phyloP scores from a whole-genome alignment of 2,888 invertebrate genomes.

The Scaptomyza caliginosa region DNA sequence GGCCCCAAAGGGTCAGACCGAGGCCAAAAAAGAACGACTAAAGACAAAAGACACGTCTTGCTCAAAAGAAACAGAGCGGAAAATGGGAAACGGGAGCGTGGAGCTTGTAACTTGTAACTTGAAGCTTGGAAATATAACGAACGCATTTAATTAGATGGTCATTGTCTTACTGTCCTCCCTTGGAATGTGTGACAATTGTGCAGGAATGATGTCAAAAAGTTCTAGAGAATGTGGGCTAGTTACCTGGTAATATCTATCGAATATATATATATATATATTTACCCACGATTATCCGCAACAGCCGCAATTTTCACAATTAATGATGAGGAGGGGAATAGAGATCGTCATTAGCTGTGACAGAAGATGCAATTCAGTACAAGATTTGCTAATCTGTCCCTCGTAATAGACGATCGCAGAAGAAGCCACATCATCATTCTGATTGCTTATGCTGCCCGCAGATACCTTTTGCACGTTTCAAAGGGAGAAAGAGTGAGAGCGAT shows the following conservation, averaged over 20 bases:
- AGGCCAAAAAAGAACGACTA: slow-evolving; percentile 50
- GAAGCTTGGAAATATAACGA: no score
- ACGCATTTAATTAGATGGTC: slow-evolving; percentile 66
- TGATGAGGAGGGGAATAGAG: slow-evolving; percentile 31
- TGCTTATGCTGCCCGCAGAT: slow-evolving; percentile 70
- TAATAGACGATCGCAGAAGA: slow-evolving; percentile 34
- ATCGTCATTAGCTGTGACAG: slow-evolving; percentile 55
- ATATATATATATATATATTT: slow-evolving; percentile 48
- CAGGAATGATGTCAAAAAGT: slow-evolving; percentile 52
- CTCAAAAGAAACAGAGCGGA: not conserved
- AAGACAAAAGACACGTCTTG: slow-evolving; percentile 45
- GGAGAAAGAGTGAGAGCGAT: no score
- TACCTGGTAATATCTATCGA: slow-evolving; percentile 30
- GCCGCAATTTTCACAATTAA: slow-evolving; percentile 23
- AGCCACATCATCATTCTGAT: slow-evolving; percentile 2
- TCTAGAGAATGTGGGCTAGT: slow-evolving; percentile 5
- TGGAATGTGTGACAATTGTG: slow-evolving; percentile 55
- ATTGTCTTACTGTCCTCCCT: slow-evolving; percentile 61
- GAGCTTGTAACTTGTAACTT: no score
- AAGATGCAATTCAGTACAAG: slow-evolving; percentile 34
- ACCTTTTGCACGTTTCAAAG: slow-evolving; percentile 51
- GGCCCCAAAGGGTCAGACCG: slow-evolving; percentile 48
- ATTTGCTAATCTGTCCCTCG: slow-evolving; percentile 49
- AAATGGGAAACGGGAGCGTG: slow-evolving; percentile 6
- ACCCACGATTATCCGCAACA: slow-evolving; percentile 58